These are phyloP conservation scores for Enteromius argenteus DNA, from an alignment of 2,797 vertebrate species.

Conservation along the genomic window DNA sequence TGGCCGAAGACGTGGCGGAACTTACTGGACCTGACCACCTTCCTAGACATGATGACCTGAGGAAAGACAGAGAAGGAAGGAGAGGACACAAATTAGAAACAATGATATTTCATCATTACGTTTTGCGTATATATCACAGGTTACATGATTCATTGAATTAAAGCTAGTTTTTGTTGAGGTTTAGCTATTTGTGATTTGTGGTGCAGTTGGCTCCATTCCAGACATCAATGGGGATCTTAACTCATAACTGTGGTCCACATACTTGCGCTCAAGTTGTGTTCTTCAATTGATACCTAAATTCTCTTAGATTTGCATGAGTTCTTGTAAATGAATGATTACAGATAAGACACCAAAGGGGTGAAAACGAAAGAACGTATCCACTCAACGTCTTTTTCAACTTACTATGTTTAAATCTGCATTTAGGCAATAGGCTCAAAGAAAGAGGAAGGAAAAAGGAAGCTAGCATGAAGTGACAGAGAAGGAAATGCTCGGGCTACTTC, in stretches of 20 bases:
- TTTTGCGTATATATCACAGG: background rate
- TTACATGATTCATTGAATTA: background rate
- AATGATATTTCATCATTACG: background rate
- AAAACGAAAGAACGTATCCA: background rate
- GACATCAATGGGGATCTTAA: background rate
- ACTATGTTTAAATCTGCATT: slow-evolving; percentile 13
- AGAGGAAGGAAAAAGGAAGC: slow-evolving; percentile 69
- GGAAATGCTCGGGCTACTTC: slow-evolving; percentile 73
- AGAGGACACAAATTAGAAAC: background rate
- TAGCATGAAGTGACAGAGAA: slow-evolving; percentile 66
- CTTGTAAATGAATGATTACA: background rate
- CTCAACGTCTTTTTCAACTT: background rate
- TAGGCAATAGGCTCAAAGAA: slow-evolving; percentile 45
- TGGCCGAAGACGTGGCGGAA: slow-evolving; percentile 94
- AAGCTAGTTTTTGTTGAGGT: background rate
- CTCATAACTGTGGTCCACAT: background rate
- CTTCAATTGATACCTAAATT: background rate
- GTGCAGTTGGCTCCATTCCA: background rate
- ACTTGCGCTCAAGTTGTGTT: background rate
- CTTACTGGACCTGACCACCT: slow-evolving; percentile 90
- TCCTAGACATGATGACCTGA: slow-evolving; percentile 85
- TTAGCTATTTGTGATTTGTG: slow-evolving; percentile 2
- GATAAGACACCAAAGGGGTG: background rate
- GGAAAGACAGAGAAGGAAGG: background rate
- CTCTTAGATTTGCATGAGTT: slow-evolving; percentile 1